Evolutionary conservation across 2,888 invertebrate species (phyloP).

Genomic region (Xylophagus ater): DNA sequence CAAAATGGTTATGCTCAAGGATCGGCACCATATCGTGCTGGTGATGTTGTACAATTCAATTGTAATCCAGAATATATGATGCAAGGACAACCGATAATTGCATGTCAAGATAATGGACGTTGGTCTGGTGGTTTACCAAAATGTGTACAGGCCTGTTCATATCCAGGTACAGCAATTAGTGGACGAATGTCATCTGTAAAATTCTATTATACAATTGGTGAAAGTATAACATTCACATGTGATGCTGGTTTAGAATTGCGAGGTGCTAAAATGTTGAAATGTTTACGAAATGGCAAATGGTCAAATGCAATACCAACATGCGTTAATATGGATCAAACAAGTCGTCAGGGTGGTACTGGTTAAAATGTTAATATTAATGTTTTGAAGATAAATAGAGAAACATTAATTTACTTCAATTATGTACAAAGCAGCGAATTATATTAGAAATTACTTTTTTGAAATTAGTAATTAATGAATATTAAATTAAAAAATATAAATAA

Average conservation of each 20-base stretch:
- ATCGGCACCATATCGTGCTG: constrained; percentile 65
- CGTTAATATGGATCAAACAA: constrained; percentile 22
- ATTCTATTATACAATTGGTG: constrained; percentile 79
- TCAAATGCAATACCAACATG: constrained; percentile 76
- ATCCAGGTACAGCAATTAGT: constrained; percentile 76
- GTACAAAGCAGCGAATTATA: too few relatives aligned
- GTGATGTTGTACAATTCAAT: constrained; percentile 77
- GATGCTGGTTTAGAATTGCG: constrained; percentile 62
- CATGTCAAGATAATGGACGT: constrained; percentile 76
- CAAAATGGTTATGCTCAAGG: constrained; percentile 70
- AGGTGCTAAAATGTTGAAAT: constrained; percentile 68
- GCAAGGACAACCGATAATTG: constrained; percentile 80
- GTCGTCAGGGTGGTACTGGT: constrained; percentile 43
- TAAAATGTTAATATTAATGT: too few relatives aligned
- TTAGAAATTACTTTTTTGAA: too few relatives aligned
- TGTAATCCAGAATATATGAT: constrained; percentile 82
- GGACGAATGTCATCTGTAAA: constrained; percentile 78
- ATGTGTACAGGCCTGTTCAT: constrained; percentile 78
- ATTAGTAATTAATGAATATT: too few relatives aligned
- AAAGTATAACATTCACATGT: constrained; percentile 74
- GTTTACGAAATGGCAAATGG: constrained; percentile 76
- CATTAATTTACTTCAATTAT: too few relatives aligned
- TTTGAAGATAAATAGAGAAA: too few relatives aligned
- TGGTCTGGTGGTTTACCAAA: constrained; percentile 79
- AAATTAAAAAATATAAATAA: too few relatives aligned